A percentile compares a stretch with the other conserved stretches of the same genome.
Evolutionary conservation across 1,140 invertebrate species (phyloP).

Genomic region (Euborellia annulipes): DNA sequence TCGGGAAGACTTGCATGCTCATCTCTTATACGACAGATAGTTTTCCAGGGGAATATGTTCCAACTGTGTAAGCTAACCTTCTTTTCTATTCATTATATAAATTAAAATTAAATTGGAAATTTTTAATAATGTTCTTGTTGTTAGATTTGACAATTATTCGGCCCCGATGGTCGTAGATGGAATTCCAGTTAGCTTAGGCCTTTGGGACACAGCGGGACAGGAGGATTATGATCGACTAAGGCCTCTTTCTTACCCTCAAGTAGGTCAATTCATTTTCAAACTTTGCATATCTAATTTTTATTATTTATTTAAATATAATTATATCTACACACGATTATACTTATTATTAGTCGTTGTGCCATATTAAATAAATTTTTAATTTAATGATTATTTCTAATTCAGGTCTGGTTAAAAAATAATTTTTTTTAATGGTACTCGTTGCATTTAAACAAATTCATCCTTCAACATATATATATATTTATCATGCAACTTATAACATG

Average conservation of each 20-base stretch:
- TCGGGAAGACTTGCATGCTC: slow-evolving; percentile 98
- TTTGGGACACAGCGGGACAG: slow-evolving; percentile 94
- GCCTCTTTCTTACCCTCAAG: slow-evolving; percentile 83
- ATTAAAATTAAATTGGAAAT: background rate
- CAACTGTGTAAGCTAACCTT: slow-evolving; percentile 65
- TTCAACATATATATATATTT: no score
- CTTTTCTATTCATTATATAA: background rate
- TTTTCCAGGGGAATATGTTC: slow-evolving; percentile 96
- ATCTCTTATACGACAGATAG: slow-evolving; percentile 98
- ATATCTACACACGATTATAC: no score
- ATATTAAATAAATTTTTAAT: no score
- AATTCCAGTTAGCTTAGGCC: slow-evolving; percentile 83
- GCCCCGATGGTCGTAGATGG: slow-evolving; percentile 96
- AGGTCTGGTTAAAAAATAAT: no score
- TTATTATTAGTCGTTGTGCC: no score
- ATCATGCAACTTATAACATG: no score
- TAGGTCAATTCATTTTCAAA: no score
- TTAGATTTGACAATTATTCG: slow-evolving; percentile 93
- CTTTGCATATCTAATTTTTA: no score
- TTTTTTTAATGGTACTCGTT: no score
- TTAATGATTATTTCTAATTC: no score
- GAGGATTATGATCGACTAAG: slow-evolving; percentile 94
- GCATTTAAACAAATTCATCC: no score
- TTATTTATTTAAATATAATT: no score
- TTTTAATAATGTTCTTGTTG: slow-evolving; percentile 12